Evolutionary conservation across 1,140 invertebrate genomes (phyloP).

Genomic region (Sitodiplosis mosellana): DNA sequence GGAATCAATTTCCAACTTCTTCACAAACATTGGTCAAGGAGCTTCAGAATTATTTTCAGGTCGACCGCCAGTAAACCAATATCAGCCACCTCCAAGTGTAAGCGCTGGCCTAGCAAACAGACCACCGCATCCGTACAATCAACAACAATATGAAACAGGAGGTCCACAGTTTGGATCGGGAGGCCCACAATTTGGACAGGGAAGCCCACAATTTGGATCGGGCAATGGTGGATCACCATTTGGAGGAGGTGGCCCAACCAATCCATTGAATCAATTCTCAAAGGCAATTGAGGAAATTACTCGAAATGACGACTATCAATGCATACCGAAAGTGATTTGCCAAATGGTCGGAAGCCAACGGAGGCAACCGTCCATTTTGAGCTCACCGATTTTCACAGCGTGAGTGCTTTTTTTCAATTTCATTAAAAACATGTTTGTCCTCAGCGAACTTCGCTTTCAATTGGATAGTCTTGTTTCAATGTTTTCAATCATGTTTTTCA

Average conservation of each 20-base stretch:
- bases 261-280: conserved; percentile 20
- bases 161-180: conserved; percentile 1
- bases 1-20: conserved; percentile 8
- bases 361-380: conserved; percentile 25
- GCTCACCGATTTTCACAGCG: conserved; percentile 43
- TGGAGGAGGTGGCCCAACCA: conserved; percentile 11
- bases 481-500: too few species aligned
- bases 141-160: background rate
- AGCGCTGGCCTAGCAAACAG: background rate
- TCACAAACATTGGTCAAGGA: conserved; percentile 6
- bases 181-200: conserved; percentile 1
- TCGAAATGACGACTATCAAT: conserved; percentile 53
- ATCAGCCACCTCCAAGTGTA: background rate
- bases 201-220: conserved; percentile 6
- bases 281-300: conserved; percentile 50
- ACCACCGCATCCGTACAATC: background rate
- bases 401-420: conserved; percentile 26
- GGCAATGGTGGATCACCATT: too few species aligned
- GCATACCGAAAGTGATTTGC: conserved; percentile 56
- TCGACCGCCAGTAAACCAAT: background rate
- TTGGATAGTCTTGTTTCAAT: too few species aligned
- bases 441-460: background rate
- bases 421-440: background rate
- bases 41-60: conserved; percentile 2
- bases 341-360: conserved; percentile 42